Base-by-base conservation (phyloP, 2,797 vertebrate species). In the Sparus aurata region DNA sequence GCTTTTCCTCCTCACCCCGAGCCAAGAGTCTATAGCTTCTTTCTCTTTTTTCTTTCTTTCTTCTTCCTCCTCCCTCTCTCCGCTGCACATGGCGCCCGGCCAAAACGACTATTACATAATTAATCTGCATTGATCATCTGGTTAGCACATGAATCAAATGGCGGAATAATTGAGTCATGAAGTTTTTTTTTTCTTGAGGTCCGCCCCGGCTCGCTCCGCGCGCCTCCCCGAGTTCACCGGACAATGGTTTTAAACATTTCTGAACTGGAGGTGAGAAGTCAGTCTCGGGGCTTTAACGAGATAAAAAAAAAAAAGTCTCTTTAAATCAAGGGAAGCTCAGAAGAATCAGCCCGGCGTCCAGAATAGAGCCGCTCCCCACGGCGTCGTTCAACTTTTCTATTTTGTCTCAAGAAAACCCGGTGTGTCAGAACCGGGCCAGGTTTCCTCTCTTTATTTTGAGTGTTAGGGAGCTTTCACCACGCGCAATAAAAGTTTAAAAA, bases 71-170 rank as follows among this genome's bases (percentile, higher is more conserved):
- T 25, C 27, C 58, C 65, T 38, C 1, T 47, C 62, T 89, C 89
- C 82, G 86, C 92, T 94, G 90, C 77, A 61, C 16, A 93, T 97
- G 96, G 97, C 97, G 63, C 91, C 57, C 91, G 76, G 96, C 97
- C 97, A 97, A 95, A 95, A 96, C 90, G 83, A 61, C 96, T 96
- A 95, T 97, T 97, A 96, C 92, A 91, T 95, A 97, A 97, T 97
- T 96, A 97, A 97, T 95, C 95, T 95, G 92, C 95, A 97, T 97
- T 94, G 96, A 97, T 97, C 96, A 95, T 94, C 96, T 95, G 94
- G 95, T 97, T 96, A 96, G 95, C 90, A 87, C 95, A 96, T 96
- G 94, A 96, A 96, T 96, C 94, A 96, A 95, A 96, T 94, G 94
- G 81, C 90, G 89, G 96, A 96, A 96, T 96, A 95, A 93, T 93